A percentile compares a stretch with the other conserved stretches of the same genome.
These are phyloP conservation scores for Eospalax fontanierii DNA, from an alignment of 2,797 vertebrate genomes.

Conservation along the genomic window DNA sequence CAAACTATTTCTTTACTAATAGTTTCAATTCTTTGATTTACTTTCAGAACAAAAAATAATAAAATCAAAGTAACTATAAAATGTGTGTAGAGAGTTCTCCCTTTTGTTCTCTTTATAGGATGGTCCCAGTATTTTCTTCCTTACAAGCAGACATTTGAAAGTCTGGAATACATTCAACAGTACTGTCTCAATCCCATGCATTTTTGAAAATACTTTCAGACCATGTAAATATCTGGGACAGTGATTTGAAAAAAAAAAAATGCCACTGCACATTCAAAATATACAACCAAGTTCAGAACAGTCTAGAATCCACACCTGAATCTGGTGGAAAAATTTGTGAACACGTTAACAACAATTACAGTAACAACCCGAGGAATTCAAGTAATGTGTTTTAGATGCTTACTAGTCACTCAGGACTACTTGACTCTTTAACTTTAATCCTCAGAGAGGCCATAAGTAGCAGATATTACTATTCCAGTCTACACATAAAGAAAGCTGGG, in stretches of 20 bases:
- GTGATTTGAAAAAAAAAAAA: neutral
- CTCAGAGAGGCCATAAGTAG: neutral
- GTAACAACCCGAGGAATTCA: neutral
- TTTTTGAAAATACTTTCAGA: slow-evolving; percentile 62
- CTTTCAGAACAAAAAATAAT: neutral
- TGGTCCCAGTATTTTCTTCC: neutral
- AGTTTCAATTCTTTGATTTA: neutral
- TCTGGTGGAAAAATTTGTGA: neutral
- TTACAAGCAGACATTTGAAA: slow-evolving; percentile 43
- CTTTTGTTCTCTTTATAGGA: slow-evolving; percentile 29
- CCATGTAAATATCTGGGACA: neutral
- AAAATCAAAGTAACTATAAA: slow-evolving; percentile 9
- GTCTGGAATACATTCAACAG: slow-evolving; percentile 7
- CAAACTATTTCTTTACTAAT: neutral
- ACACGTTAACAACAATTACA: slow-evolving; percentile 30
- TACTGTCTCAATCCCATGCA: neutral
- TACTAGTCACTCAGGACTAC: slow-evolving; percentile 17
- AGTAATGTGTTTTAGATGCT: neutral
- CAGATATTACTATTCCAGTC: slow-evolving; percentile 34
- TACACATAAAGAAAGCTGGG: slow-evolving; percentile 46
- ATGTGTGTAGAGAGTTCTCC: slow-evolving; percentile 15
- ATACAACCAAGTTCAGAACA: neutral
- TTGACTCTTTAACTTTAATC: neutral
- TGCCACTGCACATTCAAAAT: neutral
- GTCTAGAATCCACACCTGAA: slow-evolving; percentile 31